Evolutionary conservation across 2,888 invertebrate species (phyloP).

Genomic region (Isotomurus palustris): DNA sequence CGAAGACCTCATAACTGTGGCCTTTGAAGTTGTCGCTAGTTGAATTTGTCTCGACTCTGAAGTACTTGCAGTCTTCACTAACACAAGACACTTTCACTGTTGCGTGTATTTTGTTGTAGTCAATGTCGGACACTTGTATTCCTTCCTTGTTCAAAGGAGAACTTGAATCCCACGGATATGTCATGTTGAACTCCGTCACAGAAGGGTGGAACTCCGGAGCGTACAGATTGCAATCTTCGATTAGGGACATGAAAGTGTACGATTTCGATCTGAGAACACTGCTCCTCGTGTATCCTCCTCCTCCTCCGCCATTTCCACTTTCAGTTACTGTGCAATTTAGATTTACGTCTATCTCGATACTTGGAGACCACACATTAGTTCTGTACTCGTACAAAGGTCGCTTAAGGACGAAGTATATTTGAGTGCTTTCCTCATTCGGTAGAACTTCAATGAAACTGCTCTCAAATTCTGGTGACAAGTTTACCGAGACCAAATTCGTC

Average conservation of each 20-base stretch:
- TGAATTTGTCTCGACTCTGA: slow-evolving; percentile 5
- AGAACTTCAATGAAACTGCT: slow-evolving; percentile 1
- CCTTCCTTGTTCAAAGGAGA: background rate
- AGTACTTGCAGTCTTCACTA: slow-evolving; percentile 3
- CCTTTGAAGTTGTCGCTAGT: slow-evolving; percentile 2
- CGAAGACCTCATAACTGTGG: slow-evolving; percentile 7
- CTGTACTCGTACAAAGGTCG: slow-evolving; percentile 14
- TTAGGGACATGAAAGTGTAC: slow-evolving; percentile 25
- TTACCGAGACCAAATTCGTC: background rate
- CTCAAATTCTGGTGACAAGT: background rate
- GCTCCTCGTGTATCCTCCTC: no score
- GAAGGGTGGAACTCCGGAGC: slow-evolving; percentile 11
- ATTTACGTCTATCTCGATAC: slow-evolving; percentile 18
- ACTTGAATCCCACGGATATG: background rate
- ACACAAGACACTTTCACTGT: slow-evolving; percentile 12
- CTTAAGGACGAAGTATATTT: slow-evolving; percentile 16
- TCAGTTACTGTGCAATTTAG: slow-evolving; percentile 9
- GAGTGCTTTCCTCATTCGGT: background rate
- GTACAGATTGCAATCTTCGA: slow-evolving; percentile 30
- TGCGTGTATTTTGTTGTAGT: slow-evolving; percentile 22
- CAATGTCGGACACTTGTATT: slow-evolving; percentile 19
- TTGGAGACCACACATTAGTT: slow-evolving; percentile 14
- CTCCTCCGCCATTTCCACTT: no score
- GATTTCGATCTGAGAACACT: background rate
- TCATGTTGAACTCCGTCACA: background rate